Evolutionary conservation across 1,140 invertebrate genomes (phyloP), one percentile per base, ranked within the genome.

Genomic region (Liolophura sinensis): DNA sequence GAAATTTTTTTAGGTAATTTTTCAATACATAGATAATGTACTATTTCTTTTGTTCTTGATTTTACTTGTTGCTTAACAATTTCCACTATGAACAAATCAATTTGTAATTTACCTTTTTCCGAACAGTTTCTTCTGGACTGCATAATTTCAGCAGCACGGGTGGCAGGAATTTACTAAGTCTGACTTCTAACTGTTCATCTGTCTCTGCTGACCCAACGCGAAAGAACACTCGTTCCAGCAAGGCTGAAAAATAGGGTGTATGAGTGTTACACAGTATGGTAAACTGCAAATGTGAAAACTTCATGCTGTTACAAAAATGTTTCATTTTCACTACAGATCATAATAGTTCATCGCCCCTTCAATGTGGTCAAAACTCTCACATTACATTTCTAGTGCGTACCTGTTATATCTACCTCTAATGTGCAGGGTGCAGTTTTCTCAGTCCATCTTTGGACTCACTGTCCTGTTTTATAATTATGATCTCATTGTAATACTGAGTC

Each of bases 71-170:
- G 24, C 24, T 20, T 54, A 24, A 12, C 12, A 54, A 20, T 12
- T 54, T 4, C 18, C 7, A 54, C n/a, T 40, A 9, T 9, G 9
- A 40, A 54, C 18, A 54, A 3, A 24, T 54, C 51, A 3, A 20
- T 24, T 20, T 7, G 24, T 54, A 12, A 25, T 64, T 68, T 78
- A 90, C 92, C 89, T 93, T 94, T 78, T 91, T 92, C 52, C 92
- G 86, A 16, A 96, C 93, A 73, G 89, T 89, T 84, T 95, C 93
- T 83, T 94, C 89, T 20, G 89, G 88, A 50, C 93, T 95, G 55
- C 92, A 91, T 22, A 97, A 85, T 84, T 96, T 96, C 0, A 96
- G 85, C 62, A 97, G 87, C 61, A 96, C 91, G n/a, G 94, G 93
- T 46, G 93, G 89, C 55, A 97, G 82, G 84, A 96, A 96, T 80